Evolutionary conservation across 1,140 invertebrate species (phyloP).

Genomic region (Panagrolaimus sp.): DNA sequence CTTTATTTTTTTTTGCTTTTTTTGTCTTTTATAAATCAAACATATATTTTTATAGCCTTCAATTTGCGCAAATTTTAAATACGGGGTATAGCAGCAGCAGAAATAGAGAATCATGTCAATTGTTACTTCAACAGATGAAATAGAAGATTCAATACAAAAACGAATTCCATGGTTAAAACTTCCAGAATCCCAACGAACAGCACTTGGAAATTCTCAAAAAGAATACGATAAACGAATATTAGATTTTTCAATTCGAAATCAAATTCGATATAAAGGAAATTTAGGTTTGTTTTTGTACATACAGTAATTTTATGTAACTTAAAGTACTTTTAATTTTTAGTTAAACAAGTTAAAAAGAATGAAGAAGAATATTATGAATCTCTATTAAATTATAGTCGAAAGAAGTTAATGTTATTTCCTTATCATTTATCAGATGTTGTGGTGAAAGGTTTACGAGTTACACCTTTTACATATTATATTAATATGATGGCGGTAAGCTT

Average conservation of each 20-base stretch:
- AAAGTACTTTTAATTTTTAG: constrained; percentile 62
- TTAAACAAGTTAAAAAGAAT: constrained; percentile 74
- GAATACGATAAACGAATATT: constrained; percentile 84
- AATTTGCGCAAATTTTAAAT: no score
- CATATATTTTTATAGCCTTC: no score
- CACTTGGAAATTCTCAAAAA: constrained; percentile 71
- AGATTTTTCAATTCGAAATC: constrained; percentile 84
- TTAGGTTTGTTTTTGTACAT: constrained; percentile 65
- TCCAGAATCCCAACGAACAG: constrained; percentile 65
- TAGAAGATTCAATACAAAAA: constrained; percentile 49
- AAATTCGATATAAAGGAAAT: constrained; percentile 71
- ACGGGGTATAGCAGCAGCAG: constrained; percentile 68
- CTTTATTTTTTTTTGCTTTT: no score
- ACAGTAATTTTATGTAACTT: constrained; percentile 13
- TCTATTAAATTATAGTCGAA: constrained; percentile 77
- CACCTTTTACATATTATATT: constrained; percentile 88
- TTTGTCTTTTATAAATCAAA: no score
- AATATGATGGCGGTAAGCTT: constrained; percentile 68
- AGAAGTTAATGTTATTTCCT: constrained; percentile 83
- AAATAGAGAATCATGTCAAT: constrained; percentile 72
- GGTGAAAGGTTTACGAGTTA: constrained; percentile 81
- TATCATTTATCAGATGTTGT: constrained; percentile 90
- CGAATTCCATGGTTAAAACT: constrained; percentile 66
- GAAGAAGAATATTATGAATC: constrained; percentile 80
- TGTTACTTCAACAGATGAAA: constrained; percentile 29